phyloP scores from a whole-genome alignment of 2,888 invertebrate genomes.

The Drosophila pullipes region DNA sequence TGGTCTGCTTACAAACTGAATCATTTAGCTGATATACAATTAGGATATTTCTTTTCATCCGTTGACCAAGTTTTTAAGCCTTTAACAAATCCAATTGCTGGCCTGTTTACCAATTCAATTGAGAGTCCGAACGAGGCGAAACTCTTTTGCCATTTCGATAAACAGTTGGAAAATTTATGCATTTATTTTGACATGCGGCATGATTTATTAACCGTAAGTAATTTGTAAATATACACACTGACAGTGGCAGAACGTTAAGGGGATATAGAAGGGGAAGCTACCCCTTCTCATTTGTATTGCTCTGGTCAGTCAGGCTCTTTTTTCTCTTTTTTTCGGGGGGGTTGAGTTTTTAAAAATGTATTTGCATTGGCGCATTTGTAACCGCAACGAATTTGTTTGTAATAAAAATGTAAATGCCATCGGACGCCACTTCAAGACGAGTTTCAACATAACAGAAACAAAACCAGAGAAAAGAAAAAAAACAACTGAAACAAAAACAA shows the following conservation, averaged over 20 bases:
- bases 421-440: conserved; percentile 72
- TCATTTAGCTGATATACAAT: conserved; percentile 2
- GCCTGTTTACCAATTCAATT: conserved; percentile 62
- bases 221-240: conserved; percentile 72
- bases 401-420: conserved; percentile 80
- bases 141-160: conserved; percentile 45
- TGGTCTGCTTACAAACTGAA: not conserved
- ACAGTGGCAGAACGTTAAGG: conserved; percentile 22
- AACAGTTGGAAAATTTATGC: conserved; percentile 74
- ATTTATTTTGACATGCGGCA: conserved; percentile 82
- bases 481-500: conserved; percentile 10
- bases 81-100: conserved; percentile 68
- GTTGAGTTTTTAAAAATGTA: conserved; percentile 60
- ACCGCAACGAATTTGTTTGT: conserved; percentile 81
- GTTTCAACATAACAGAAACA: conserved; percentile 35
- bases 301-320: conserved; percentile 38
- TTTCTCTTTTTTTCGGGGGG: conserved; percentile 1
- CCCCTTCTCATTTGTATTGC: conserved; percentile 23
- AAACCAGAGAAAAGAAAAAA: conserved; percentile 3
- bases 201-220: conserved; percentile 86
- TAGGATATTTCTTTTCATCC: not conserved
- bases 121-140: conserved; percentile 37
- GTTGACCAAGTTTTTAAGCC: conserved; percentile 62
- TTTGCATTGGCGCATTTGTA: conserved; percentile 77
- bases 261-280: conserved; percentile 23